These are phyloP conservation scores for Cuniculus paca DNA, from an alignment of 2,797 vertebrate species.

Conservation along the genomic window DNA sequence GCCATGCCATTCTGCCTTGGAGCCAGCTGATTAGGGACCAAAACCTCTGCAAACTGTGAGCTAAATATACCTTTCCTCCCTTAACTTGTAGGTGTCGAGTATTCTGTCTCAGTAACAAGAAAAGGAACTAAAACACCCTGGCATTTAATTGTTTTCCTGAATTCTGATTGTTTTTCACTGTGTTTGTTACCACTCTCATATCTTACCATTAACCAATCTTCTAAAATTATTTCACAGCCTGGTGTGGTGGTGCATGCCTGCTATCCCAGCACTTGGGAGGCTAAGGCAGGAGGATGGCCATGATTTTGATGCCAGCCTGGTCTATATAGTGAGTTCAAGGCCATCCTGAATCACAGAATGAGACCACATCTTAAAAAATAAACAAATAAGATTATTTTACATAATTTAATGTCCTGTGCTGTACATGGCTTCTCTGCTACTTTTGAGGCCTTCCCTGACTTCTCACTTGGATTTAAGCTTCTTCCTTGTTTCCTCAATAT, in stretches of 20 bases:
- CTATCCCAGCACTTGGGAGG: neutral
- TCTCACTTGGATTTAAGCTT: neutral
- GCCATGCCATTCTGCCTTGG: neutral
- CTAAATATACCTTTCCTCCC: no score
- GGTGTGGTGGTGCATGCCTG: neutral
- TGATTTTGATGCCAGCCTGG: neutral
- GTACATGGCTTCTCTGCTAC: neutral
- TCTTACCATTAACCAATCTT: neutral
- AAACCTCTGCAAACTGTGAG: neutral
- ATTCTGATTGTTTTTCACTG: neutral
- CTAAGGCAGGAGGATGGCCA: neutral
- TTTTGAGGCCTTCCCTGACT: neutral
- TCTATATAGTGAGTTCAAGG: no score
- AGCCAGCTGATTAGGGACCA: neutral
- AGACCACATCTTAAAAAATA: neutral
- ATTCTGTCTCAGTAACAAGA: neutral
- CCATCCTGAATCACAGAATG: neutral
- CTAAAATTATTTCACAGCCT: neutral
- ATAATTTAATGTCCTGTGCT: neutral
- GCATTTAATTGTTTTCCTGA: neutral
- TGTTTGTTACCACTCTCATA: neutral
- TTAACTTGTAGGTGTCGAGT: no score
- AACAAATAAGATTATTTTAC: neutral
- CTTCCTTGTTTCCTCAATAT: neutral
- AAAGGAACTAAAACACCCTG: neutral